A percentile compares a stretch with the other conserved stretches of the same genome.
Evolutionary conservation across 2,888 invertebrate species (phyloP).

Genomic region (Blomia tropicalis): DNA sequence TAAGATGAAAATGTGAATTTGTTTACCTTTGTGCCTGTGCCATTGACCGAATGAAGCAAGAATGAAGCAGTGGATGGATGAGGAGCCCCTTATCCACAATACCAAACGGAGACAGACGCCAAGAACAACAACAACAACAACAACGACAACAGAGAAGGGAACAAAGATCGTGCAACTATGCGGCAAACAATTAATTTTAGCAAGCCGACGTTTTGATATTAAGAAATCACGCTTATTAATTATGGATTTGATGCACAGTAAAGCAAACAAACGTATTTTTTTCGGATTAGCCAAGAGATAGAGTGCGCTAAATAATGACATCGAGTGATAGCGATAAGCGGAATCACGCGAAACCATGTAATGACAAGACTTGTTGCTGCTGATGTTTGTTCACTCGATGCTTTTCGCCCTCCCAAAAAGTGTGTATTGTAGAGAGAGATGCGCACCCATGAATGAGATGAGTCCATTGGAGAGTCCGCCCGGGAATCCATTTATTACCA

Average conservation of each 20-base stretch:
- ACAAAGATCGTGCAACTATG: constrained; percentile 5
- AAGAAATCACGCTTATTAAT: constrained; percentile 15
- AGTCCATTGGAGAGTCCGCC: too few relatives aligned
- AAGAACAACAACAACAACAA: neutral
- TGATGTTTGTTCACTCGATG: too few relatives aligned
- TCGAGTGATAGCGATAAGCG: constrained; percentile 8
- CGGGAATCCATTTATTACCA: constrained; percentile 4
- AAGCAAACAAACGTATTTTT: constrained; percentile 2
- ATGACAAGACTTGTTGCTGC: too few relatives aligned
- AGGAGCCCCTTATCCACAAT: too few relatives aligned
- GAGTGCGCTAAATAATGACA: constrained; percentile 11
- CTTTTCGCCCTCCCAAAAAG: too few relatives aligned
- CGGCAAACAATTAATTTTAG: constrained; percentile 15
- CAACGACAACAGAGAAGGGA: neutral
- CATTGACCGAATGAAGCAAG: neutral
- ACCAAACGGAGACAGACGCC: too few relatives aligned
- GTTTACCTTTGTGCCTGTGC: too few relatives aligned
- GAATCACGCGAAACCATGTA: constrained; percentile 10
- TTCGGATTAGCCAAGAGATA: neutral
- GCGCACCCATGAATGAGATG: too few relatives aligned
- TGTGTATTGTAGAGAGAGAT: too few relatives aligned
- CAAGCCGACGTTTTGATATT: neutral
- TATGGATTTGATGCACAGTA: constrained; percentile 11
- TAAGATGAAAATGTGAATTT: neutral
- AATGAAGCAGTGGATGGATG: too few relatives aligned